Evolutionary conservation across 2,797 vertebrate genomes (phyloP).

Genomic region (Agapornis canus): DNA sequence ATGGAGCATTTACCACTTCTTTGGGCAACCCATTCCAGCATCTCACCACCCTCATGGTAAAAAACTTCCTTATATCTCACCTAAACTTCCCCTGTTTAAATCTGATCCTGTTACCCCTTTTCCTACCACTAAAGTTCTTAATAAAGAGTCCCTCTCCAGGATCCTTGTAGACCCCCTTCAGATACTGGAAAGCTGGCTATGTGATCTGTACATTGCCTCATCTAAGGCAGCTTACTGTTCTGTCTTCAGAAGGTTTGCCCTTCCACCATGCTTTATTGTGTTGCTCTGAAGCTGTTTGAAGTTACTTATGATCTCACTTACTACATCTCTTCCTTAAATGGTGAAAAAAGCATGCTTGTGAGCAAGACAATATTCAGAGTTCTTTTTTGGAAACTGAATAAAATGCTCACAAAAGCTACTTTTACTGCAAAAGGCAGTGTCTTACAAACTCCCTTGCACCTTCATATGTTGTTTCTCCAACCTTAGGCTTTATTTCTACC

Average conservation of each 20-base stretch:
- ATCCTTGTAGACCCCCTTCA: neutral
- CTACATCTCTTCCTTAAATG: neutral
- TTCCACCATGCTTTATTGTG: neutral
- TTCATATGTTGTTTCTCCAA: neutral
- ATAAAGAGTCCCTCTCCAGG: neutral
- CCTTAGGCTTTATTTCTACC: neutral
- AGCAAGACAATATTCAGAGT: neutral
- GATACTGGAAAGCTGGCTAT: neutral
- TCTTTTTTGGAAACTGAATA: neutral
- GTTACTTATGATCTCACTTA: neutral
- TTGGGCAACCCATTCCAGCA: neutral
- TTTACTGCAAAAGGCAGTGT: neutral
- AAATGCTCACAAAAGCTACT: neutral
- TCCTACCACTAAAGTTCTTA: neutral
- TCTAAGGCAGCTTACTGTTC: neutral
- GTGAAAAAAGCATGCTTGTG: rapidly evolving
- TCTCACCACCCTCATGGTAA: neutral
- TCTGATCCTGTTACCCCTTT: neutral
- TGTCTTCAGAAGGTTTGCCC: neutral
- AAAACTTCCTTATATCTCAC: neutral
- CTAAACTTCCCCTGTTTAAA: neutral
- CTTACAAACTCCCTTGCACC: neutral
- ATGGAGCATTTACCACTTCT: neutral
- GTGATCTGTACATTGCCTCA: neutral
- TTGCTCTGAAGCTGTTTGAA: neutral